phyloP scores from a whole-genome alignment of 1,140 invertebrate species.

The Calosoma granatense region DNA sequence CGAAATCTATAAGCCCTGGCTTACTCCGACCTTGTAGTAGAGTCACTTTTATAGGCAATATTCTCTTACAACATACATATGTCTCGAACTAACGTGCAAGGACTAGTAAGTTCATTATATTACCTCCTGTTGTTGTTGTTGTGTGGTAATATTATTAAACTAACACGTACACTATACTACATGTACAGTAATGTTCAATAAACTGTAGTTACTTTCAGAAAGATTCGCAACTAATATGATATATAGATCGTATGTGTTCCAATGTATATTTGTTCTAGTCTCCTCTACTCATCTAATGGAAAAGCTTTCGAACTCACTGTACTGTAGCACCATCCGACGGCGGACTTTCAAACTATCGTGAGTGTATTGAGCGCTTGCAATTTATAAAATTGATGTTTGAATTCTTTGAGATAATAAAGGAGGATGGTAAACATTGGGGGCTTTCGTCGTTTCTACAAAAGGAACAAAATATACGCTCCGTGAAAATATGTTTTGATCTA shows the following conservation, averaged over 20 bases:
- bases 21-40: background rate
- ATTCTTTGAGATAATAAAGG: background rate
- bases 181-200: background rate
- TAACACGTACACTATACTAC: too few species aligned
- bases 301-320: too few species aligned
- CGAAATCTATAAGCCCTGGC: background rate
- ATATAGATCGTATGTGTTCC: too few species aligned
- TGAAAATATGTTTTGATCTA: background rate
- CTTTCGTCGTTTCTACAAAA: background rate
- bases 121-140: too few species aligned
- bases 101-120: too few species aligned
- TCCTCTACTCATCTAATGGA: too few species aligned
- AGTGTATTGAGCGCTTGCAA: background rate
- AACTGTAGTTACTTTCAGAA: background rate
- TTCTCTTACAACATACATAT: background rate
- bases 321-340: background rate
- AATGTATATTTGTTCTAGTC: too few species aligned
- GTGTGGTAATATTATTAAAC: too few species aligned
- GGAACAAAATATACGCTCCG: background rate
- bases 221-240: background rate
- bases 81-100: too few species aligned
- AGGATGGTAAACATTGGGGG: background rate
- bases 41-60: background rate
- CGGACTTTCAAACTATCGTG: background rate
- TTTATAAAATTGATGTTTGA: background rate